A percentile compares a stretch with the other conserved stretches of the same genome.
Conservation (phyloP, 2,797 vertebrate species). For the Crax fasciolata region DNA sequence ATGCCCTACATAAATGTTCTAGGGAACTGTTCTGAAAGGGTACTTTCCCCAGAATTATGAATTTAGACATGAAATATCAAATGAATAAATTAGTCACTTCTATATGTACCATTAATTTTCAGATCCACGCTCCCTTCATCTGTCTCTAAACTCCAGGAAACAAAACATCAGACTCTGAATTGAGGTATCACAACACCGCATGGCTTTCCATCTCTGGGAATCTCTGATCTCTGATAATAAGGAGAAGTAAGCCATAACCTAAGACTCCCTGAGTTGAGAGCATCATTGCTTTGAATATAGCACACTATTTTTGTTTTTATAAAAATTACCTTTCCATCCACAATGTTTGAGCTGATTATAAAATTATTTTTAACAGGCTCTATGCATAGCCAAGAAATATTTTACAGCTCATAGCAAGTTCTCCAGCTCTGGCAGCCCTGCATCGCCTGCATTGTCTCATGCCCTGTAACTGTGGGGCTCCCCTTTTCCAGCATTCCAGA, state of each 20-base stretch:
- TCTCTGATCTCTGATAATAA: neutral
- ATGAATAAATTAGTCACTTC: neutral
- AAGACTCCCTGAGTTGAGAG: fast-evolving
- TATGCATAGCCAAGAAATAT: neutral
- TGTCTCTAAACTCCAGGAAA: neutral
- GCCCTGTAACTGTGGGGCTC: neutral
- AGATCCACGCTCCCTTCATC: neutral
- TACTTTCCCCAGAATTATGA: neutral
- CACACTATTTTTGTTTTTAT: neutral
- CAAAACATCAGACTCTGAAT: neutral
- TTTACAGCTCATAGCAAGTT: neutral
- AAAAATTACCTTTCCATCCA: neutral
- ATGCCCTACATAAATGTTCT: neutral
- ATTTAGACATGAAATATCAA: neutral
- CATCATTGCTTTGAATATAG: neutral
- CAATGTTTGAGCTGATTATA: neutral
- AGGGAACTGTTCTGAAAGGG: neutral
- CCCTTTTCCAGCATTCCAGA: neutral
- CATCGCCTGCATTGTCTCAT: neutral
- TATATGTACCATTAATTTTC: neutral
- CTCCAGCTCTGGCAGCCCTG: neutral
- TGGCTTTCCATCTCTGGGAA: no score
- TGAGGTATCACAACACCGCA: neutral
- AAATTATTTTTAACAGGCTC: neutral
- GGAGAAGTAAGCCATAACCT: neutral